These are phyloP conservation scores for Nesogale talazaci DNA, from an alignment of 2,113 vertebrate species.

Conservation along the genomic window DNA sequence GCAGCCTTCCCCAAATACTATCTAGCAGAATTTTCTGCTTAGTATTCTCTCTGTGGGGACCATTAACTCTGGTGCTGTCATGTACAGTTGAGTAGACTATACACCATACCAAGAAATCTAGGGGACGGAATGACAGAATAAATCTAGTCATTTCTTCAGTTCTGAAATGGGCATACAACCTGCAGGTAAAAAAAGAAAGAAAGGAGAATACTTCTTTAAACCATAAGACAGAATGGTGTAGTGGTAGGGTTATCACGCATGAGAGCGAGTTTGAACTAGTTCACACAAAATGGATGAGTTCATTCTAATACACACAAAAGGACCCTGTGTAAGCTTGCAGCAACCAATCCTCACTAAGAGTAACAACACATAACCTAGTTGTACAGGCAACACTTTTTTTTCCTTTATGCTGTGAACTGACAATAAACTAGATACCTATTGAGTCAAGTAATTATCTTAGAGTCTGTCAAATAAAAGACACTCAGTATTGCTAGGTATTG, in stretches of 20 bases:
- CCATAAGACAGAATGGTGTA: not conserved
- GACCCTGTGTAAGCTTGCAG: not conserved
- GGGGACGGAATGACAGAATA: not conserved
- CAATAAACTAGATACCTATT: not conserved
- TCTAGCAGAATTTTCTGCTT: not conserved
- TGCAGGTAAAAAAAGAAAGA: not conserved
- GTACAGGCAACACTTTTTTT: not conserved
- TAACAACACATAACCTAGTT: not conserved
- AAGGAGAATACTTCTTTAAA: not conserved
- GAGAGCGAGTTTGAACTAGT: conserved; percentile 11
- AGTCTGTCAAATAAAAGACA: not conserved
- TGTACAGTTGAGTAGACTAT: not conserved
- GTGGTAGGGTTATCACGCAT: not conserved
- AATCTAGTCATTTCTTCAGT: not conserved
- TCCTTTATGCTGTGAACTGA: not conserved
- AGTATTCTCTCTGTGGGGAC: not conserved
- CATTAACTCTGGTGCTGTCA: not conserved
- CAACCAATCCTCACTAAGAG: not conserved
- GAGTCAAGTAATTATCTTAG: not conserved
- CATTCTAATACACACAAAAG: conserved; percentile 20
- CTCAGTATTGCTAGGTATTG: not conserved
- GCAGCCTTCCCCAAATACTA: not conserved
- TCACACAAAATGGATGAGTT: not conserved
- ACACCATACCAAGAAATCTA: not conserved
- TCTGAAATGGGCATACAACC: not conserved